Percentiles rank a stretch among this genome's conserved stretches.
Conservation (phyloP, 2,888 invertebrate species). For the Tenthredo mesomela region DNA sequence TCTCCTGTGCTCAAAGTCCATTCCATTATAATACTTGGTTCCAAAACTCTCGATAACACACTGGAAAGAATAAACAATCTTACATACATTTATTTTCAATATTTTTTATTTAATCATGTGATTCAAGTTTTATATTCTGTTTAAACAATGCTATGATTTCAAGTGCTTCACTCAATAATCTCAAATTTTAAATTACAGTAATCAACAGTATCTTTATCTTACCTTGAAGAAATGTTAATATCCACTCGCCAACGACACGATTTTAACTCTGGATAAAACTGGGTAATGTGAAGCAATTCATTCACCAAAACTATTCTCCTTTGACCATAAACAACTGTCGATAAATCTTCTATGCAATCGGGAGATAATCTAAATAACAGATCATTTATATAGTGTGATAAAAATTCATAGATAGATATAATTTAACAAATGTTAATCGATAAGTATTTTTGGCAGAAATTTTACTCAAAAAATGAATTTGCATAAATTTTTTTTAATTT, state of each 20-base stretch:
- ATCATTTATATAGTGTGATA: constrained; percentile 16
- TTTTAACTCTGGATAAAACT: constrained; percentile 75
- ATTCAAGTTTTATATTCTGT: background rate
- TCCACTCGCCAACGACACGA: constrained; percentile 80
- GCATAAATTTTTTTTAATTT: background rate
- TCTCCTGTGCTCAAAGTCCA: constrained; percentile 78
- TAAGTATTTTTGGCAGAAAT: background rate
- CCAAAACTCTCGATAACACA: constrained; percentile 75
- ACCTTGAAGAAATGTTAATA: constrained; percentile 80
- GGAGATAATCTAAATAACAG: constrained; percentile 75
- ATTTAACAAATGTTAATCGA: background rate
- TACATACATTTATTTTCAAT: background rate
- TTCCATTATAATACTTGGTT: constrained; percentile 79
- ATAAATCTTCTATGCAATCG: constrained; percentile 79
- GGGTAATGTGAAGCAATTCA: constrained; percentile 76
- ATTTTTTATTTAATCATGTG: constrained; percentile 25
- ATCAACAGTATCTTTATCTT: constrained; percentile 57
- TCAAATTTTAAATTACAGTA: background rate
- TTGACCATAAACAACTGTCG: constrained; percentile 79
- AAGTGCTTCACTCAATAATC: background rate
- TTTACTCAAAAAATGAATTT: background rate
- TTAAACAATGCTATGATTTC: background rate
- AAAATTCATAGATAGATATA: background rate
- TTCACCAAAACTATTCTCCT: constrained; percentile 74
- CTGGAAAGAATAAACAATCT: constrained; percentile 60